Base-by-base conservation (phyloP, 1,140 invertebrate species). In the Arion vulgaris region DNA sequence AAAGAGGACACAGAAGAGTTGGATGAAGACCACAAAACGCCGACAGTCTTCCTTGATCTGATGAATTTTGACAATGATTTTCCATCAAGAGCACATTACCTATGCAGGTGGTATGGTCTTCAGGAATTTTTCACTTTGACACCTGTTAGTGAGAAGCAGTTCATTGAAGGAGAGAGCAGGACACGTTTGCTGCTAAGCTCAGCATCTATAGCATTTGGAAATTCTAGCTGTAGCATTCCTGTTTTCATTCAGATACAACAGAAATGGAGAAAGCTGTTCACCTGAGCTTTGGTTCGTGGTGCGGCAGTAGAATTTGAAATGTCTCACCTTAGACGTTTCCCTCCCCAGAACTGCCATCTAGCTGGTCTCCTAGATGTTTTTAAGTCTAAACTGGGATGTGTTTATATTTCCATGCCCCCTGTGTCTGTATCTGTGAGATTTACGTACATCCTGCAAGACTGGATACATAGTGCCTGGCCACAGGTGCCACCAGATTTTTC, bases 181-280 rank as follows among this genome's bases (percentile, higher is more conserved):
- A 95, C 96, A 53, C 97, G 97, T 93, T 94, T 97, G 82, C 93
- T 98, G 5, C 91, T 97, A 51, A 98, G 97, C 91, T 96, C 97
- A 26, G 91, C 96, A 23, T 94, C 94, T 71, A 96, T 98, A 85
- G 96, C 96, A 23, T 92, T 96, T n/a, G 95, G 94, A 75, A 98
- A 98, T 92, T 94, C 95, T 32, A 94, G 94, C 88, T 96, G 96
- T 91, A 94, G 95, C 85, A 93, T 97, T 74, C 97, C 97, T 45
- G 93, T 97, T 34, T 97, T 98, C 93, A 94, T 98, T 71, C 97
- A 98, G 93, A 94, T 96, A 34, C 95, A 95, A 94, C 96, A 96
- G 88, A 95, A 95, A 86, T 96, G 95, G 92, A 80, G 91, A 53
- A 86, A 88, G 45, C 87, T 91, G 38, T 98, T 96, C 92, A 92